phyloP scores from a whole-genome alignment of 2,113 vertebrate genomes.

The Pandion haliaetus region DNA sequence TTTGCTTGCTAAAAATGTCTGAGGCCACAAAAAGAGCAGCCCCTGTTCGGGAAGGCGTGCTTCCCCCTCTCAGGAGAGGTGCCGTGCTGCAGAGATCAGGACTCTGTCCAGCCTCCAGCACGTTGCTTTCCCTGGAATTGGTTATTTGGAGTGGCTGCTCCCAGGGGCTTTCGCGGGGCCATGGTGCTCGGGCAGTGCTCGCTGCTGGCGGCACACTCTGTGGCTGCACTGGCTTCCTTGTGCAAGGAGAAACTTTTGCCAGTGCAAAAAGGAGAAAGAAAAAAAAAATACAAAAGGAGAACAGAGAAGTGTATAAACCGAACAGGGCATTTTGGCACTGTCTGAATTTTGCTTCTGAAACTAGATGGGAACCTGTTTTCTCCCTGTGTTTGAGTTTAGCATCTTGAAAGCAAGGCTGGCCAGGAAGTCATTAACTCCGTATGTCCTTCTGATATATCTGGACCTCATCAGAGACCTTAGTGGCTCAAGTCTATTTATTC shows the following conservation, averaged over 20 bases:
- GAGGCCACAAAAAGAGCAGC: background rate
- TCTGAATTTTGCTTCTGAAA: background rate
- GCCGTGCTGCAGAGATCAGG: rapidly evolving
- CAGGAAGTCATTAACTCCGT: background rate
- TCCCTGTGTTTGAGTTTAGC: rapidly evolving
- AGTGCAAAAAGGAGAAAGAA: background rate
- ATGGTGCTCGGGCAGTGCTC: background rate
- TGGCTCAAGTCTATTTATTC: rapidly evolving
- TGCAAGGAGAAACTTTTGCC: background rate
- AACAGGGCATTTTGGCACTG: rapidly evolving
- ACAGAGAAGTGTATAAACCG: background rate
- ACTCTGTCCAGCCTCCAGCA: rapidly evolving
- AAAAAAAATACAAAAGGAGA: background rate
- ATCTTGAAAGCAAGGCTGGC: background rate
- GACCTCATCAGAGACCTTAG: background rate
- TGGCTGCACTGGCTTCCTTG: rapidly evolving
- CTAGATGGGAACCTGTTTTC: rapidly evolving
- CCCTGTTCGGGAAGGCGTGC: rapidly evolving
- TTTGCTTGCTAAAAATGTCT: background rate
- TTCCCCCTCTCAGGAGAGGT: background rate
- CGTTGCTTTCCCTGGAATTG: background rate
- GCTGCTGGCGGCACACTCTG: rapidly evolving
- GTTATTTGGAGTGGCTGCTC: background rate
- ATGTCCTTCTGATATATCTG: rapidly evolving
- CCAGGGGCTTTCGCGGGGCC: rapidly evolving